A percentile compares a stretch with the other conserved stretches of the same genome.
These are phyloP conservation scores for Myiotriccus ornatus DNA, from an alignment of 2,797 vertebrate genomes.

Conservation along the genomic window DNA sequence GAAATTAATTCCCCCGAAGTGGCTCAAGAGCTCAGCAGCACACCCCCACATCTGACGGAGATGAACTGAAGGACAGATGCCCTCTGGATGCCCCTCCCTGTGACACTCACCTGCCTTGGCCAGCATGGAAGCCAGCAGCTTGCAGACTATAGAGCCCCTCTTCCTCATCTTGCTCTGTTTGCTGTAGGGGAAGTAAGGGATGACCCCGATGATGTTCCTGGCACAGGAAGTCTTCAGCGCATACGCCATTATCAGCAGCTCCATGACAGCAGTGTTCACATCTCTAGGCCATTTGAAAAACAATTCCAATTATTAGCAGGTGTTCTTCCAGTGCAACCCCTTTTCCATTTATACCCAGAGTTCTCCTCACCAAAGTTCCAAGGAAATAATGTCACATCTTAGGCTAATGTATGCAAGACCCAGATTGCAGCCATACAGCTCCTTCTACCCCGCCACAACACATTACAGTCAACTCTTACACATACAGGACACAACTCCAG, in stretches of 20 bases:
- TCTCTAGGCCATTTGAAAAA: constrained; percentile 78
- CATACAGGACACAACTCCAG: fast-evolving
- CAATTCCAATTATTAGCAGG: neutral
- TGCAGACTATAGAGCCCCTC: constrained; percentile 97
- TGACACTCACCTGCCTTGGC: constrained; percentile 88
- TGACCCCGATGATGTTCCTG: constrained; percentile 96
- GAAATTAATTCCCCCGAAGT: neutral
- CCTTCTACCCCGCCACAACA: neutral
- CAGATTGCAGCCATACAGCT: fast-evolving
- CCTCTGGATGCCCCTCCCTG: neutral
- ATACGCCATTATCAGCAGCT: constrained; percentile 95
- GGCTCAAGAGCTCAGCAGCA: neutral
- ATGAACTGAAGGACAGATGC: neutral
- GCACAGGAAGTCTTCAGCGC: constrained; percentile 96
- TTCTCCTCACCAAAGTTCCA: neutral
- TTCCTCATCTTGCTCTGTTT: constrained; percentile 99
- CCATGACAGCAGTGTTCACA: constrained; percentile 98
- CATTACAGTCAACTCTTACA: neutral
- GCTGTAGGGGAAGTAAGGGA: constrained; percentile 99
- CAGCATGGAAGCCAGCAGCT: constrained; percentile 95
- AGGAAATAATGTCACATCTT: neutral
- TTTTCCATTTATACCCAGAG: neutral
- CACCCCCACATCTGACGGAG: fast-evolving
- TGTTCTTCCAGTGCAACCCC: neutral
- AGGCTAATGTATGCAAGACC: neutral